Evolutionary conservation across 2,113 vertebrate genomes (phyloP).

Genomic region (Candoia aspera): DNA sequence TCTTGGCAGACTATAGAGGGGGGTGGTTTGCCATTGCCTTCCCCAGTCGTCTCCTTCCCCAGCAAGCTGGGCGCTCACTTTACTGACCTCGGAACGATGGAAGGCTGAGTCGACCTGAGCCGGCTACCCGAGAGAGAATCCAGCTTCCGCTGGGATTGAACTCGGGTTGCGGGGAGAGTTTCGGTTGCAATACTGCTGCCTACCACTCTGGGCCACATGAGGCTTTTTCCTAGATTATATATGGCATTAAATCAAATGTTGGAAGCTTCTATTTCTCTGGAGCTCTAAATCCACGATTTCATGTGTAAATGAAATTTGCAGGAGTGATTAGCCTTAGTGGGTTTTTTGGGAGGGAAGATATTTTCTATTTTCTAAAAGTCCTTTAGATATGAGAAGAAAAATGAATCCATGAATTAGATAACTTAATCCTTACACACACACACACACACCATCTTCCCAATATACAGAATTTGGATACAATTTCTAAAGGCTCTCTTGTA

Average conservation of each 20-base stretch:
- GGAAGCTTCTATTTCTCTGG: background rate
- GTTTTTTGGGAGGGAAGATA: background rate
- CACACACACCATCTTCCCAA: background rate
- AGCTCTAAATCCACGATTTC: background rate
- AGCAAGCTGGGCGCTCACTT: too few species aligned
- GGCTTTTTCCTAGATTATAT: background rate
- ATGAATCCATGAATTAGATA: background rate
- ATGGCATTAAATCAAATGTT: background rate
- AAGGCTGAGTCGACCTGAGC: too few species aligned
- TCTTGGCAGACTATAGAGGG: too few species aligned
- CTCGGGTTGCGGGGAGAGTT: too few species aligned
- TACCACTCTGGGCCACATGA: too few species aligned
- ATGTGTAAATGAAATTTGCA: background rate
- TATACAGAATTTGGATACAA: background rate
- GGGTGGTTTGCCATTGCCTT: too few species aligned
- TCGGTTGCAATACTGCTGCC: too few species aligned
- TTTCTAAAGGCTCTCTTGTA: background rate
- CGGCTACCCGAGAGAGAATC: too few species aligned
- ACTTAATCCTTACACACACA: background rate
- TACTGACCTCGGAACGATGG: too few species aligned
- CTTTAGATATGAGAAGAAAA: background rate
- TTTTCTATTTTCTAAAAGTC: background rate
- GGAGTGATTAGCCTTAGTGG: background rate
- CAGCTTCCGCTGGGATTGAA: too few species aligned
- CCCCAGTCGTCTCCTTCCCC: too few species aligned